Base-by-base conservation (phyloP, 2,888 invertebrate genomes). In the Philereme vetulata region DNA sequence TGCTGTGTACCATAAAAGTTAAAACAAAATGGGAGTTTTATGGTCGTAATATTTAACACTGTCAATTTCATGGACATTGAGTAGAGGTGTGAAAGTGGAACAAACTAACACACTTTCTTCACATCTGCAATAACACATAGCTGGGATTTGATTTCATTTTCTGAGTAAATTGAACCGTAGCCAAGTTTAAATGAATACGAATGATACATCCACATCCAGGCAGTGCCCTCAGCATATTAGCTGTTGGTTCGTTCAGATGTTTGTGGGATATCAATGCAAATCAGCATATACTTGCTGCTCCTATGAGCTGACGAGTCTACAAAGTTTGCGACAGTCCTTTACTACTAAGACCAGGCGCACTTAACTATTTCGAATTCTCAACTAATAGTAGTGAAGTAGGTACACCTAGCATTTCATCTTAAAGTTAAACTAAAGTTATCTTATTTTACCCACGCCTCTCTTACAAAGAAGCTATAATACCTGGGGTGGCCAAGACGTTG, bases 201-300 rank as follows among this genome's bases (percentile, higher is more conserved):
- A 21, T 21, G 21, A 21, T 21, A 21, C 21, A 40, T 32, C 86
- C 88, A 87, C 88, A 90, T 88, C 84, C 87, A 88, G 87, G 86
- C 88, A 88, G 85, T 86, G 84, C 85, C 77, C 60, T 68, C 78
- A 69, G 78, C 70, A 60, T 38, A 51, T 46, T 66, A 78, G 79
- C 80, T 74, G 78, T 65, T 67, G 79, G 84, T 80, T 80, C 84
- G 86, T 89, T 89, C 86, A 86, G 80, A 83, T 85, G 86, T 86
- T 86, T 85, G 86, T 88, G 87, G 86, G 53, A 87, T 51, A 85
- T 66, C 60, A 79, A 72, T 48, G 81, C 75, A 76, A 74, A 78
- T 72, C 68, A 78, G 79, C 81, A 82, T 81, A 77, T 80, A 76
- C 81, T 79, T 67, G 56, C 67, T 72, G 72, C 74, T 75, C 70